These are phyloP conservation scores for Allophyes oxyacanthae DNA, from an alignment of 2,888 invertebrate species.

Conservation along the genomic window DNA sequence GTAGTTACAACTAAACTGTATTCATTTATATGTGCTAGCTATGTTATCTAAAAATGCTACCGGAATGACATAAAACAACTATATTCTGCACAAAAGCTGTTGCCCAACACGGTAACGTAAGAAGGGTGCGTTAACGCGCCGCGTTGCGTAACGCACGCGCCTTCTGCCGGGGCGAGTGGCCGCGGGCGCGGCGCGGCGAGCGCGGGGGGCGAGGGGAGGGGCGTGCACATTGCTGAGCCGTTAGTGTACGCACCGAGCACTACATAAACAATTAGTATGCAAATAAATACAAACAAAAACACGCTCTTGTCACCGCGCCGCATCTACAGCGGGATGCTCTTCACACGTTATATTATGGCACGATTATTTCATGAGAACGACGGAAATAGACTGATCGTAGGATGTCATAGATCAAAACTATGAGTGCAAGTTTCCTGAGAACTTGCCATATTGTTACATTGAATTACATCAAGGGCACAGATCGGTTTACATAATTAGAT, in stretches of 20 bases:
- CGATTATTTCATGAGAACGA: neutral
- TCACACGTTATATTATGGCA: neutral
- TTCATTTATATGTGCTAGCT: too few relatives aligned
- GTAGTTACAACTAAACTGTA: neutral
- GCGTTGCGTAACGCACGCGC: neutral
- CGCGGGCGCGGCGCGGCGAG: neutral
- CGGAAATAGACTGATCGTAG: neutral
- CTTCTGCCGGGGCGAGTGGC: neutral
- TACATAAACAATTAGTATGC: slow-evolving; percentile 37
- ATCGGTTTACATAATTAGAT: neutral
- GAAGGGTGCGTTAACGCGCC: slow-evolving; percentile 1
- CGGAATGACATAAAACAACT: too few relatives aligned
- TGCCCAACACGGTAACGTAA: neutral
- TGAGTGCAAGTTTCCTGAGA: neutral
- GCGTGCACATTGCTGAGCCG: slow-evolving; percentile 60
- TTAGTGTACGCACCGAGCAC: slow-evolving; percentile 51
- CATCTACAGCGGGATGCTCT: slow-evolving; percentile 37
- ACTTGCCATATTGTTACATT: neutral
- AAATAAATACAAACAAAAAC: slow-evolving; percentile 58
- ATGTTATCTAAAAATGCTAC: too few relatives aligned
- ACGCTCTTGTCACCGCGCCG: slow-evolving; percentile 28
- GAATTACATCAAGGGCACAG: slow-evolving; percentile 4
- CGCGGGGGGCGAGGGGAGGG: slow-evolving; percentile 11
- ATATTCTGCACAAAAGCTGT: too few relatives aligned
- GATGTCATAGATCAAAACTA: slow-evolving; percentile 3